Evolutionary conservation across 1,140 invertebrate genomes (phyloP).

Genomic region (Trachelipus rathkii): DNA sequence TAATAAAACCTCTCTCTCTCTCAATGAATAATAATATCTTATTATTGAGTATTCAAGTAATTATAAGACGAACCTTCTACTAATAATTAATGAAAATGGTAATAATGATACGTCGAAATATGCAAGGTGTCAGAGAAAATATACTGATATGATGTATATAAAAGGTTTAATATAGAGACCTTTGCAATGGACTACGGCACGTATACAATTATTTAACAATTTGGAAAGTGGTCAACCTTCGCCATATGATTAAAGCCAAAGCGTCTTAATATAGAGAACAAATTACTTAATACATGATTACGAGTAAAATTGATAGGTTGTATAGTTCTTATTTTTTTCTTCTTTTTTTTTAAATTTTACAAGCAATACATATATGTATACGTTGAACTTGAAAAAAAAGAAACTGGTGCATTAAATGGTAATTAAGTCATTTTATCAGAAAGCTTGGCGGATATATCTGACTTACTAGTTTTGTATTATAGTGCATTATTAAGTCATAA

Average conservation of each 20-base stretch:
- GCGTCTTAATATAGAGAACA: neutral
- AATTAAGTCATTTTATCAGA: neutral
- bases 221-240: neutral
- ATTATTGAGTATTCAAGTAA: too few species aligned
- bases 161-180: neutral
- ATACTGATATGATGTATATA: neutral
- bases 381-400: neutral
- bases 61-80: too few species aligned
- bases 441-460: neutral
- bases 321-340: neutral
- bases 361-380: neutral
- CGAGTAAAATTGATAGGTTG: neutral
- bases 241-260: neutral
- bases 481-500: neutral
- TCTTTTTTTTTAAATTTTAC: neutral
- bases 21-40: too few species aligned
- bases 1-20: too few species aligned
- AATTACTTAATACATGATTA: conserved; percentile 2
- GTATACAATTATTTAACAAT: conserved; percentile 2
- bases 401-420: neutral
- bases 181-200: neutral
- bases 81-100: too few species aligned
- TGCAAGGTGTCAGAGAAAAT: too few species aligned
- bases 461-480: conserved; percentile 1
- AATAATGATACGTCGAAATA: too few species aligned